These are phyloP conservation scores for Erythrolamprus reginae DNA, from an alignment of 2,113 vertebrate genomes.

Conservation along the genomic window DNA sequence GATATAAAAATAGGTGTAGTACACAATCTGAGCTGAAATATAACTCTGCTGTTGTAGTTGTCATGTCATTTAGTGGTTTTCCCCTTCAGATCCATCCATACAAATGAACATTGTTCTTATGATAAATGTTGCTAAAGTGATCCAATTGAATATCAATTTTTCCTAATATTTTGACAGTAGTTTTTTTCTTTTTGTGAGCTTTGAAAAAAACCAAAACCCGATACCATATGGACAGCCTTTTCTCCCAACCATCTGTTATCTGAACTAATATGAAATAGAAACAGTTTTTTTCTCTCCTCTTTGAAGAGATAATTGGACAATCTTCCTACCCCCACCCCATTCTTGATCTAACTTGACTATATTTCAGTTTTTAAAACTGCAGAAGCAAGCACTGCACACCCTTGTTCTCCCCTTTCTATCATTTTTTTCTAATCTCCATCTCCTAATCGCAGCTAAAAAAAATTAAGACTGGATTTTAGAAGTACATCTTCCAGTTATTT, in stretches of 20 bases:
- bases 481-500: background rate
- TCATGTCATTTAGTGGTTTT: background rate
- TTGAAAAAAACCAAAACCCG: background rate
- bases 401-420: background rate
- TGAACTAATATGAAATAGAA: background rate
- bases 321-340: background rate
- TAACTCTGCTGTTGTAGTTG: background rate
- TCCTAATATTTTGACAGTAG: background rate
- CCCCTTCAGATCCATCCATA: background rate
- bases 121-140: background rate
- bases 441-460: background rate
- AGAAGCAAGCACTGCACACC: background rate
- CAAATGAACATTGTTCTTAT: background rate
- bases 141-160: background rate
- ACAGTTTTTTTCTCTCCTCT: background rate
- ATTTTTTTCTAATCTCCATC: background rate
- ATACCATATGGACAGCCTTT: background rate
- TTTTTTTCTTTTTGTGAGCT: background rate
- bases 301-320: background rate
- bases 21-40: background rate
- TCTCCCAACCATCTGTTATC: background rate
- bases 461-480: background rate
- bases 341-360: background rate
- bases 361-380: background rate
- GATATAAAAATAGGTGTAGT: background rate